These are phyloP conservation scores for Myiothlypis coronata DNA, from an alignment of 2,797 vertebrate genomes.

Conservation along the genomic window DNA sequence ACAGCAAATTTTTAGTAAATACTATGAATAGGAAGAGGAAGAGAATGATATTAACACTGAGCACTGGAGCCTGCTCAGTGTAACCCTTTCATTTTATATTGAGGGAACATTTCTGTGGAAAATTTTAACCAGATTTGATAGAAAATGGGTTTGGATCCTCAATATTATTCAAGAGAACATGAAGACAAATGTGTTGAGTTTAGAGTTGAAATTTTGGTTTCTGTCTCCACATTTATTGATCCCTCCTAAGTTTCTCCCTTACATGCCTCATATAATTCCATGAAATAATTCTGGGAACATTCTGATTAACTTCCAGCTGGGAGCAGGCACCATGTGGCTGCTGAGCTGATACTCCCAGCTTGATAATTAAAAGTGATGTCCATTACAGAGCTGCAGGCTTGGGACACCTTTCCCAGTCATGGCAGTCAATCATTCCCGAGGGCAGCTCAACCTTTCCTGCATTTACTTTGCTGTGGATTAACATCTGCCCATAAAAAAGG, in stretches of 20 bases:
- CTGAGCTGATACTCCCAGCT: not conserved
- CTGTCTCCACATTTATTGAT: not conserved
- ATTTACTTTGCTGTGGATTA: conserved; percentile 45
- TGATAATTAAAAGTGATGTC: conserved; percentile 30
- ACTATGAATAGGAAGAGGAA: not conserved
- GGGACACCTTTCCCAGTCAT: conserved; percentile 2
- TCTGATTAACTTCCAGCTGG: not conserved
- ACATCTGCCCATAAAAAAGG: conserved; percentile 9
- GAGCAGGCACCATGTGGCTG: not conserved
- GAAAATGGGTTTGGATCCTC: not conserved
- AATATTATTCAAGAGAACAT: not conserved
- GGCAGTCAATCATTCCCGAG: conserved; percentile 18
- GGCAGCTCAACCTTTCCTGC: conserved; percentile 17
- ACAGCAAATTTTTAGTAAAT: not conserved
- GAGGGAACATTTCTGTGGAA: not conserved
- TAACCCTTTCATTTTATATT: not conserved
- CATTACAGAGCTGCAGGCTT: not conserved
- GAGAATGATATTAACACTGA: not conserved
- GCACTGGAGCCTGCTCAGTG: not conserved
- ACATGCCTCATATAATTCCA: not conserved
- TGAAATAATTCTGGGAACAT: not conserved
- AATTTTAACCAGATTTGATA: not conserved
- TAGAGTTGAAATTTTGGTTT: not conserved
- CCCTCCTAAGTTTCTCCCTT: not conserved
- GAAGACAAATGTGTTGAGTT: not conserved